Evolutionary conservation across 2,888 invertebrate species (phyloP), one percentile per base, ranked within the genome.

Genomic region (Ariolimax columbianus): DNA sequence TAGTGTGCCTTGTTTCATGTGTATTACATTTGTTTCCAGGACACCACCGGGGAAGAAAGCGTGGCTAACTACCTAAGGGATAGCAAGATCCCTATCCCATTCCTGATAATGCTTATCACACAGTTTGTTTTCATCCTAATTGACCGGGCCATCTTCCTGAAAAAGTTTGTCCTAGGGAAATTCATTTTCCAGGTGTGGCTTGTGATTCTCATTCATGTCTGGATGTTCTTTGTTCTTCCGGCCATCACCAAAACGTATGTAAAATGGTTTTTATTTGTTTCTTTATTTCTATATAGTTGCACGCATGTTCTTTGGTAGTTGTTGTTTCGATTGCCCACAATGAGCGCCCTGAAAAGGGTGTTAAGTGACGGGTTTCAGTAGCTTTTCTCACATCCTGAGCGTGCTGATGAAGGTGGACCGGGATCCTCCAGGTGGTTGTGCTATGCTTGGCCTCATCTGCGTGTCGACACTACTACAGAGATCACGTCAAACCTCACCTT

Each of bases 141-240:
- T 87, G 99, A 99, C 94, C 96, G 99, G 87, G 99, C 98, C 0
- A 95, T 99, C 68, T 99, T 98, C 94, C 95, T 99, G 90, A 95
- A 98, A 91, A 99, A 99, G 95, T 97, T 97, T 90, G 97, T 99
- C 90, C 95, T 97, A 38, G 97, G 97, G 88, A 95, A 95, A 90
- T 92, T 95, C 86, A 91, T 95, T 85, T 91, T 99, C 98, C 95
- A 99, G 94, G 97, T 98, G 93, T 95, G 97, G 87, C 96, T 98
- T 77, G 97, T 99, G 63, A 95, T 98, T 78, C 96, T 98, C 84
- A 96, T 99, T 85, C 99, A 99, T 93, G 95, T 98, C 82, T 99
- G 99, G 98, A 97, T 99, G 96, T 99, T 99, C 95, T 97, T 99
- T 91, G 96, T 98, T 85, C 96, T 99, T 89, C 99, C 99, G 0